Percentiles rank a stretch among this genome's conserved stretches.
phyloP scores from a whole-genome alignment of 2,113 vertebrate species.

The Ictidomys tridecemlineatus region DNA sequence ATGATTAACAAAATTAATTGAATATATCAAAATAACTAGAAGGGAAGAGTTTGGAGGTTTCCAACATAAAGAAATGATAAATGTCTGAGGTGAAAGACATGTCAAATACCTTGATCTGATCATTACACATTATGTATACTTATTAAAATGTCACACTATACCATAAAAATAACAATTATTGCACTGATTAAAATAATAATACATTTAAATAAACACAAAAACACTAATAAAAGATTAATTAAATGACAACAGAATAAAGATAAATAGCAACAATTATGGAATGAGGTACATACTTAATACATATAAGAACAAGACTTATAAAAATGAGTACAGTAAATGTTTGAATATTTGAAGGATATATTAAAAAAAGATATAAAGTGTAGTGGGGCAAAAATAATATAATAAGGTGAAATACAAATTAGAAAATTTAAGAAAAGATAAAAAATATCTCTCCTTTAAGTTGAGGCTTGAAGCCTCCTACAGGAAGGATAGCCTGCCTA shows the following conservation, averaged over 20 bases:
- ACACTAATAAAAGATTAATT: constrained; percentile 16
- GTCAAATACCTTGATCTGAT: not conserved
- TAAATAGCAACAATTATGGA: constrained; percentile 46
- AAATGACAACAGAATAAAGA: constrained; percentile 24
- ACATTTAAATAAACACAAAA: no score
- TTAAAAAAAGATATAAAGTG: not conserved
- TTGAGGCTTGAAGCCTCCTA: constrained; percentile 34
- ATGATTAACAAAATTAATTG: not conserved
- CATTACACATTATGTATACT: not conserved
- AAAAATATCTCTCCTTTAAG: constrained; percentile 4
- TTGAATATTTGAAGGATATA: not conserved
- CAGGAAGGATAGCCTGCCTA: not conserved
- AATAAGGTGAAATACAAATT: constrained; percentile 36
- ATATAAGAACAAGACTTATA: constrained; percentile 20
- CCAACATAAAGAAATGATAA: not conserved
- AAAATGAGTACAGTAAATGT: not conserved
- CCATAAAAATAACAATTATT: not conserved
- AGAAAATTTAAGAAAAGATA: constrained; percentile 25
- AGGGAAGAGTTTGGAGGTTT: not conserved
- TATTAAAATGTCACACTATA: not conserved
- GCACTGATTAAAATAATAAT: not conserved
- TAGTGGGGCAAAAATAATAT: not conserved
- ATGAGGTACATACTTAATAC: not conserved
- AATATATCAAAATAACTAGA: not conserved
- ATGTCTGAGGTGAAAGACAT: not conserved